phyloP scores from a whole-genome alignment of 2,888 invertebrate species.

The Zonitis immaculata region DNA sequence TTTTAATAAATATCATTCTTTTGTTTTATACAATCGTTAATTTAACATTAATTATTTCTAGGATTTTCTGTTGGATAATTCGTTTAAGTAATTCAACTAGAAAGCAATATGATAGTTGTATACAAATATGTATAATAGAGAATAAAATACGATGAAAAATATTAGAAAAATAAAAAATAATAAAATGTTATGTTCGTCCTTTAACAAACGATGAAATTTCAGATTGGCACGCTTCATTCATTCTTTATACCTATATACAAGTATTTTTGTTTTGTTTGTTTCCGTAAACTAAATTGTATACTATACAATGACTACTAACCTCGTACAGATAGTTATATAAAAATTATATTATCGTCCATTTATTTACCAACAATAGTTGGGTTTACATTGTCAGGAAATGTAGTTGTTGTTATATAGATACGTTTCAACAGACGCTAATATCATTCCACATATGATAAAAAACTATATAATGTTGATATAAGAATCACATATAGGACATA shows the following conservation, averaged over 20 bases:
- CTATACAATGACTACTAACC: neutral
- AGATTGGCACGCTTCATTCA: neutral
- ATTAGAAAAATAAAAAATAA: neutral
- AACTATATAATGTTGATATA: neutral
- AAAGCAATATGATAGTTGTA: neutral
- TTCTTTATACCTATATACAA: no score
- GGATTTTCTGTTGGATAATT: neutral
- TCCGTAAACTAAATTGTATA: neutral
- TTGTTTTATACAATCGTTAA: no score
- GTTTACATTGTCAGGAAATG: slow-evolving; percentile 4
- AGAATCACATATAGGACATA: neutral
- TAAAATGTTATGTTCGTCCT: neutral
- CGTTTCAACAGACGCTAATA: neutral
- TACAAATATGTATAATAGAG: neutral
- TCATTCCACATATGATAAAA: neutral
- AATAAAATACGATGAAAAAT: neutral
- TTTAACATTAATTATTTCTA: no score
- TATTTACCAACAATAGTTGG: neutral
- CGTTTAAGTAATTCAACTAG: neutral
- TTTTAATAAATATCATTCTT: no score
- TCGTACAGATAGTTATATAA: neutral
- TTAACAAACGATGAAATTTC: neutral
- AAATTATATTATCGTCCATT: neutral
- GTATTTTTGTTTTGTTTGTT: neutral
- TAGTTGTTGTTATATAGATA: neutral